phyloP scores from a whole-genome alignment of 2,888 invertebrate genomes.

The Drosophila atripex region DNA sequence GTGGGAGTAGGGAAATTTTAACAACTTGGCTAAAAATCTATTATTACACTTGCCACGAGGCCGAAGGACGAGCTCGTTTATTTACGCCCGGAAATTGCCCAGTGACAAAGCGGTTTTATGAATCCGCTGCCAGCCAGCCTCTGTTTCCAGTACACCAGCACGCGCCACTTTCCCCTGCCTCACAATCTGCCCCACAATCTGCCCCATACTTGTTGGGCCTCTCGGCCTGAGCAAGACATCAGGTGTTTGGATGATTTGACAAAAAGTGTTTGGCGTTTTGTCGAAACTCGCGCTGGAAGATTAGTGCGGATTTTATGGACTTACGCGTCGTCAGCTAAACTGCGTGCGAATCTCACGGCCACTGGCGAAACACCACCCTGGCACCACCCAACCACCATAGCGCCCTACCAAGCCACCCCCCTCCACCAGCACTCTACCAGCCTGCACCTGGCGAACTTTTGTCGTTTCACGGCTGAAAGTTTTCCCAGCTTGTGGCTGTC shows the following conservation, averaged over 20 bases:
- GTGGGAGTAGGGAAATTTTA: conserved; percentile 48
- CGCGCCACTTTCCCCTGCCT: not conserved
- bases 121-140: conserved; percentile 55
- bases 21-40: conserved; percentile 69
- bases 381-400: not conserved
- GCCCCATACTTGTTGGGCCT: conserved; percentile 34
- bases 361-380: conserved; percentile 11
- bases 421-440: conserved; percentile 2
- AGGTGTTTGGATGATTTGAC: conserved; percentile 81
- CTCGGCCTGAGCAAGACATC: conserved; percentile 70
- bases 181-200: not conserved
- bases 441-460: conserved; percentile 70
- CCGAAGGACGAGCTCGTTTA: conserved; percentile 51
- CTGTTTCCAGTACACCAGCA: conserved; percentile 4
- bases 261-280: conserved; percentile 77
- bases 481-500: conserved; percentile 59
- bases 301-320: conserved; percentile 79
- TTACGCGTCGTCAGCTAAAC: conserved; percentile 68
- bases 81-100: conserved; percentile 68
- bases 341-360: conserved; percentile 60
- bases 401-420: not conserved
- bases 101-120: conserved; percentile 73
- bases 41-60: conserved; percentile 50
- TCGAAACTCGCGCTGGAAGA: conserved; percentile 67
- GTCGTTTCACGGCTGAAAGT: conserved; percentile 71